Evolutionary conservation across 2,113 vertebrate species (phyloP).

Genomic region (Gobiocypris rarus): DNA sequence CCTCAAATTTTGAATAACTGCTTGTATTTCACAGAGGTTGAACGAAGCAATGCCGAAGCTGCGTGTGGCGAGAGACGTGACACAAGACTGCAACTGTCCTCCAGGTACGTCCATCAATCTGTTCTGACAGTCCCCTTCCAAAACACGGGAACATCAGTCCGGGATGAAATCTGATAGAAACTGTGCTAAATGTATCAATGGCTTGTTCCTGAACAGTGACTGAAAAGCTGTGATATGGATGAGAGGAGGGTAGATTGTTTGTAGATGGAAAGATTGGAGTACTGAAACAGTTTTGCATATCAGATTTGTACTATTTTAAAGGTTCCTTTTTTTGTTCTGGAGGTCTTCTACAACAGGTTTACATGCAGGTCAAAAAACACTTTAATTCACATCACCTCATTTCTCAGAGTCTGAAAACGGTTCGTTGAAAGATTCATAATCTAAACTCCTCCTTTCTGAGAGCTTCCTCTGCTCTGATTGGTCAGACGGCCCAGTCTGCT

Average conservation of each 20-base stretch:
- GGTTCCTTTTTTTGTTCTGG: too few relatives aligned
- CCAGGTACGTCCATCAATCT: conserved; percentile 80
- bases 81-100: conserved; percentile 85
- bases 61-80: conserved; percentile 81
- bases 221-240: neutral
- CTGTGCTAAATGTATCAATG: neutral
- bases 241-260: neutral
- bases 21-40: conserved; percentile 76
- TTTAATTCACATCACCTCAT: too few relatives aligned
- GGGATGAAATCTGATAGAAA: neutral
- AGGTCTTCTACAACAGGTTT: too few relatives aligned
- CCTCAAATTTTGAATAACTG: neutral
- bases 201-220: neutral
- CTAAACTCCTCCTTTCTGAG: too few relatives aligned
- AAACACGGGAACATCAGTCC: neutral
- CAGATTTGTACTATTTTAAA: too few relatives aligned
- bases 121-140: neutral
- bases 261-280: neutral
- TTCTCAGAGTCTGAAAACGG: too few relatives aligned
- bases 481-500: too few relatives aligned
- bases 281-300: neutral
- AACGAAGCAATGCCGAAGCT: conserved; percentile 79
- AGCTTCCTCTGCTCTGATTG: too few relatives aligned
- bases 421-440: too few relatives aligned
- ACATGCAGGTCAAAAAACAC: too few relatives aligned